A percentile compares a stretch with the other conserved stretches of the same genome.
phyloP scores from a whole-genome alignment of 2,113 vertebrate genomes.

The Xyliphius kryptos region DNA sequence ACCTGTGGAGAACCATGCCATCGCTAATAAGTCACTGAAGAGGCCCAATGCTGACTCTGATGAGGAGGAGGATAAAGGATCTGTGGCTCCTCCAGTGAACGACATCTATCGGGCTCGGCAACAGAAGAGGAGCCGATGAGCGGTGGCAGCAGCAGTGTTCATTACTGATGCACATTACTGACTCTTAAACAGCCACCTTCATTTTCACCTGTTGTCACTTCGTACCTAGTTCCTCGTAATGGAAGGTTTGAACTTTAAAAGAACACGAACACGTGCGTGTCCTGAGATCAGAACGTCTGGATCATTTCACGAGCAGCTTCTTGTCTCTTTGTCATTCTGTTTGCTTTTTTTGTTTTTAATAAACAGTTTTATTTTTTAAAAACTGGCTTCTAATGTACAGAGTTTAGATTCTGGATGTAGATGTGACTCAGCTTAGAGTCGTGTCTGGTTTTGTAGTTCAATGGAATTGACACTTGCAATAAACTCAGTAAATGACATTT shows the following conservation, averaged over 20 bases:
- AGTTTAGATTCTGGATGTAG: slow-evolving; percentile 71
- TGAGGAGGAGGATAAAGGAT: slow-evolving; percentile 94
- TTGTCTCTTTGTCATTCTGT: slow-evolving; percentile 50
- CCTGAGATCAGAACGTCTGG: slow-evolving; percentile 1
- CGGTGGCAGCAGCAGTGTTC: neutral
- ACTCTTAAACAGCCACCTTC: slow-evolving; percentile 10
- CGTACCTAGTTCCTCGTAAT: slow-evolving; percentile 5
- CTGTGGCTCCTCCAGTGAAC: slow-evolving; percentile 87
- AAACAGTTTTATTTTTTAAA: slow-evolving; percentile 93
- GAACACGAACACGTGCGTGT: slow-evolving; percentile 4
- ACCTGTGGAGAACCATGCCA: slow-evolving; percentile 80
- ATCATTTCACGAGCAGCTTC: slow-evolving; percentile 25
- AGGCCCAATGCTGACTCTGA: slow-evolving; percentile 94
- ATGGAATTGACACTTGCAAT: slow-evolving; percentile 75
- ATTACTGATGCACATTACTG: slow-evolving; percentile 4
- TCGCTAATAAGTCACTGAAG: slow-evolving; percentile 84
- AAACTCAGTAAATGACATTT: slow-evolving; percentile 59
- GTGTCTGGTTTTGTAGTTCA: slow-evolving; percentile 86
- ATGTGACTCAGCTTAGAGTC: slow-evolving; percentile 69
- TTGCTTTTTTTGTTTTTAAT: slow-evolving; percentile 59
- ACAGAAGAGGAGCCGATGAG: slow-evolving; percentile 96
- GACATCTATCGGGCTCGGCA: slow-evolving; percentile 97
- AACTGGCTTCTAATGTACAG: slow-evolving; percentile 85
- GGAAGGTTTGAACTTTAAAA: slow-evolving; percentile 23
- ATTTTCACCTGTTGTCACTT: neutral